These are phyloP conservation scores for Epizoanthus scotinus DNA, from an alignment of 92 coral and sea anemone species.

Conservation along the genomic window DNA sequence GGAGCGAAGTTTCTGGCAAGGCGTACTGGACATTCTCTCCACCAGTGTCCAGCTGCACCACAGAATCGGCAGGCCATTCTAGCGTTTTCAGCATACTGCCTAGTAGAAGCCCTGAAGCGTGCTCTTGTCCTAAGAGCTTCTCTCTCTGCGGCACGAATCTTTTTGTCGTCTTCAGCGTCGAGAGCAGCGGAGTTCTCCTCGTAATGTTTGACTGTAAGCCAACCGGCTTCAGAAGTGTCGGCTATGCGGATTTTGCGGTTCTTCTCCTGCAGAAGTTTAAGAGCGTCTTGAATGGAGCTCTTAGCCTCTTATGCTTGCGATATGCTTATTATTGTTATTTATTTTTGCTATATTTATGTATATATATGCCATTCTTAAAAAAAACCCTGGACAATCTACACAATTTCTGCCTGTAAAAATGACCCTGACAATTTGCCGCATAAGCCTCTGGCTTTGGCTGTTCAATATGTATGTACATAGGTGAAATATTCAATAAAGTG, in stretches of 20 bases:
- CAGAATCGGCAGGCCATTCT: conserved; percentile 13
- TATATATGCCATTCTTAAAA: too few species aligned
- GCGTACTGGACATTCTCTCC: conserved; percentile 2
- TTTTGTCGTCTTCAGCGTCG: conserved; percentile 41
- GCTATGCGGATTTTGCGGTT: conserved; percentile 48
- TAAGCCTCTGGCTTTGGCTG: too few species aligned
- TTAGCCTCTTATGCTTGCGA: too few species aligned
- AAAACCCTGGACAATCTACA: too few species aligned
- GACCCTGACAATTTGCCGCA: too few species aligned
- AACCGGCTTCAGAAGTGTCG: conserved; percentile 53
- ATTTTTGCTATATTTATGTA: too few species aligned
- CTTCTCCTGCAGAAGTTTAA: conserved; percentile 16
- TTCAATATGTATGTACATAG: too few species aligned
- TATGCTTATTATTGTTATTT: too few species aligned
- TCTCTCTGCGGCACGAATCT: conserved; percentile 40
- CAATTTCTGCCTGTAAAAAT: too few species aligned
- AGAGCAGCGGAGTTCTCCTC: conserved; percentile 41
- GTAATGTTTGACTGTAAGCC: conserved; percentile 55
- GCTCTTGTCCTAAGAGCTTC: conserved; percentile 23
- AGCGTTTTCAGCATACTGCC: background rate
- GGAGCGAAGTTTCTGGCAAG: background rate
- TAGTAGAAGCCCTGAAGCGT: background rate
- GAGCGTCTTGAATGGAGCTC: too few species aligned
- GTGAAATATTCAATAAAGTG: too few species aligned
- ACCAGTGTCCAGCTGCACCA: conserved; percentile 9